phyloP scores from a whole-genome alignment of 2,888 invertebrate species.

The Nomada fabriciana region DNA sequence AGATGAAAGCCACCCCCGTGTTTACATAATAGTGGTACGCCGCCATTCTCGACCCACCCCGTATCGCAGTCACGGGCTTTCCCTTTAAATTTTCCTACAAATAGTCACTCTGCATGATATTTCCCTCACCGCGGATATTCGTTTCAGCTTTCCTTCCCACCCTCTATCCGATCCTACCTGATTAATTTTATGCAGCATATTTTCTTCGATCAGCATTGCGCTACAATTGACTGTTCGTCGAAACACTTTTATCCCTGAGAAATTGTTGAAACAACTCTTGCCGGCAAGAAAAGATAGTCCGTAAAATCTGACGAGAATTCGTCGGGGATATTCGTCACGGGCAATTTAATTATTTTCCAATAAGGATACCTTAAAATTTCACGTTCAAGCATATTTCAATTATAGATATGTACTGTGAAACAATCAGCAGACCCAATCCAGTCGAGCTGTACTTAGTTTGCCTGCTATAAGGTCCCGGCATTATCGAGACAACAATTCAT shows the following conservation, averaged over 20 bases:
- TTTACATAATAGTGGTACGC: slow-evolving; percentile 90
- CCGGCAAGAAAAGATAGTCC: no score
- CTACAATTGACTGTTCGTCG: slow-evolving; percentile 1
- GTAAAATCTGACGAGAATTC: no score
- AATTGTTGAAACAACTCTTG: no score
- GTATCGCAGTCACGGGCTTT: background rate
- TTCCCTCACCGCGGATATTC: slow-evolving; percentile 8
- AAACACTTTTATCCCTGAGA: background rate
- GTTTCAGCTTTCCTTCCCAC: slow-evolving; percentile 2
- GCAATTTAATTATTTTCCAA: no score
- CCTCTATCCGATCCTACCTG: background rate
- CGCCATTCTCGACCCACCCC: slow-evolving; percentile 76
- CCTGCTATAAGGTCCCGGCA: no score
- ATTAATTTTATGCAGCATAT: background rate
- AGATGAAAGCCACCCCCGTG: slow-evolving; percentile 88
- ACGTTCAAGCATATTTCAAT: no score
- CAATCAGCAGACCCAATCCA: no score
- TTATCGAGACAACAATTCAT: no score
- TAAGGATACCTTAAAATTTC: no score
- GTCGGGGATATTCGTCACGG: no score
- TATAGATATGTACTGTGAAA: no score
- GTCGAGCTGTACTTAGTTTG: no score
- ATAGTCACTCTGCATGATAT: background rate
- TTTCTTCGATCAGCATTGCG: background rate
- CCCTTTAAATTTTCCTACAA: slow-evolving; percentile 16